Evolutionary conservation across 2,113 vertebrate genomes (phyloP).

Genomic region (Bubalus kerabau): DNA sequence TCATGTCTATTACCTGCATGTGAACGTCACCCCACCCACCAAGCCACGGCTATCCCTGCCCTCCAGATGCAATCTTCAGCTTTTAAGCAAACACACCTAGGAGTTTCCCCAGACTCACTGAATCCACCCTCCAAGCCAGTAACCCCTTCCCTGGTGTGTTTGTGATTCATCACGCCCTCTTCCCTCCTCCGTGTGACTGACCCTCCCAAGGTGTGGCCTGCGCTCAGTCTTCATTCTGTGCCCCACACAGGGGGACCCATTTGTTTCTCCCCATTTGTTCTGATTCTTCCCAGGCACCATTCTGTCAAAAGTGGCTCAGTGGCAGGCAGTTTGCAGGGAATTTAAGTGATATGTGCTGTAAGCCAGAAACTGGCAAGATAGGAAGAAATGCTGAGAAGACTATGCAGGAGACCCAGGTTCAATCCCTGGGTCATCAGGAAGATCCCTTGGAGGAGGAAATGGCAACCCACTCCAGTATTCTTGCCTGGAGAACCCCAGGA

Average conservation of each 20-base stretch:
- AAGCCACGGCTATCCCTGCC: background rate
- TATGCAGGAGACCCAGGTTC: background rate
- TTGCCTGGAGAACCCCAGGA: background rate
- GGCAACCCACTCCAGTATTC: background rate
- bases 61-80: background rate
- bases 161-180: background rate
- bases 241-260: accelerated
- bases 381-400: background rate
- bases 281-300: background rate
- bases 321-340: background rate
- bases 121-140: background rate
- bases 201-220: background rate
- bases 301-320: background rate
- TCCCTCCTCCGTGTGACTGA: background rate
- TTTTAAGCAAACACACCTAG: background rate
- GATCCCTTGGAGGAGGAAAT: background rate
- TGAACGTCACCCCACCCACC: background rate
- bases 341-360: background rate
- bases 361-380: background rate
- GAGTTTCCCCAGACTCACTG: background rate
- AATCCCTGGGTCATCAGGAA: background rate
- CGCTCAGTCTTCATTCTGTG: background rate
- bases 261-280: background rate
- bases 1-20: background rate
- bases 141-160: background rate